A percentile compares a stretch with the other conserved stretches of the same genome.
These are phyloP conservation scores for Cyrtonyx montezumae DNA, from an alignment of 2,113 vertebrate genomes.

Conservation along the genomic window DNA sequence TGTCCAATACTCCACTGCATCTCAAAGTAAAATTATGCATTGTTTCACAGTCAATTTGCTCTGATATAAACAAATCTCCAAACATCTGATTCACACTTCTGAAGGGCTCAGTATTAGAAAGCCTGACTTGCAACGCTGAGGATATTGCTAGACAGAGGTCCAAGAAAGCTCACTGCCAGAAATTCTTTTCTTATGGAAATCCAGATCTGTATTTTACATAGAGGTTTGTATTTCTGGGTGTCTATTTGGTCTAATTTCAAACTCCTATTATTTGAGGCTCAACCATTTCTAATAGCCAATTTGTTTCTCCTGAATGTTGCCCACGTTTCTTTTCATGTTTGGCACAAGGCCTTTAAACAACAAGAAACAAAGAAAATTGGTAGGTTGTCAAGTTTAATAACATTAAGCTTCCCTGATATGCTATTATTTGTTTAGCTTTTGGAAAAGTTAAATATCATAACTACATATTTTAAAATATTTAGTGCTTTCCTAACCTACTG, in stretches of 20 bases:
- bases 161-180: neutral
- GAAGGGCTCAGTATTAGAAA: neutral
- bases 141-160: neutral
- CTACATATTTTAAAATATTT: constrained; percentile 54
- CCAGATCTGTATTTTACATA: neutral
- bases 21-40: neutral
- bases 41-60: constrained; percentile 26
- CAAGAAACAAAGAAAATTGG: constrained; percentile 41
- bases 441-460: constrained; percentile 41
- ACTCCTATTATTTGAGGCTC: neutral
- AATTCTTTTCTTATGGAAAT: constrained; percentile 7
- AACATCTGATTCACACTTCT: constrained; percentile 24
- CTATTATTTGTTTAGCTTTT: constrained; percentile 60
- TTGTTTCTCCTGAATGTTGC: neutral
- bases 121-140: neutral
- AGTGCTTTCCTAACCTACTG: constrained; percentile 60
- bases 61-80: neutral
- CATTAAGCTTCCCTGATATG: constrained; percentile 20
- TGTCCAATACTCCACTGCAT: neutral
- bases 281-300: neutral
- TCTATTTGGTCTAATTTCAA: neutral
- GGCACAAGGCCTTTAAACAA: constrained; percentile 10
- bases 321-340: neutral
- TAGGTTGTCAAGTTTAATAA: constrained; percentile 53
- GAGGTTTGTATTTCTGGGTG: neutral